Base-by-base conservation (phyloP, 2,888 invertebrate genomes). In the Zhuqinia jingwanae region DNA sequence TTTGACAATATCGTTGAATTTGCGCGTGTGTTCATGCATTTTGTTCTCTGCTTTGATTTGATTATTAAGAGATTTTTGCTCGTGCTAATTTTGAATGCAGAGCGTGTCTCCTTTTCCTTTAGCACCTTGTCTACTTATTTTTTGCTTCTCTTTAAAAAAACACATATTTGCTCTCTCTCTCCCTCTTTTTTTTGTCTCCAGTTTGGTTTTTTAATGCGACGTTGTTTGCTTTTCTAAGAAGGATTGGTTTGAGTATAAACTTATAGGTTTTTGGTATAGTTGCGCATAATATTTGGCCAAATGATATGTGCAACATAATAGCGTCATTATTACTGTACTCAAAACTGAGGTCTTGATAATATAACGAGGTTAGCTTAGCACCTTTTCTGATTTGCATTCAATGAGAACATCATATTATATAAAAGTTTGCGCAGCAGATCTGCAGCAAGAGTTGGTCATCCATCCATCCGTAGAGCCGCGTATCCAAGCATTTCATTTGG, bases 301-400 rank as follows among this genome's bases (percentile, higher is more conserved):
- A 56, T 56, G 8, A 47, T 47, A 56, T n/a, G 2, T 56, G 20
- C 20, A 17, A 56, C 20, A n/a, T 2, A 2, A 56, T 20, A 56
- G 56, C 27, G 30, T 50, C n/a, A 42, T 65, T 36, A 73, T 53
- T 25, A 27, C 50, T 42, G 63, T 20, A 56, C 45, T n/a, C n/a
- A n/a, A n/a, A n/a, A n/a, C 20, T 30, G 80, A 73, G 81, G 81
- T 70, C 56, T 81, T 81, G 81, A 73, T 36, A 36, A 42, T 17
- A 17, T 81, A 81, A 81, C 73, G 81, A 58, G 81, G 81, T 81
- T 81, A n/a, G n/a, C n/a, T n/a, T n/a, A 81, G 70, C 81, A 70
- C 81, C 53, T 80, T 80, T 53, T 73, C n/a, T 17, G 2, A 81
- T 70, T 81, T 80, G 47, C 80, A 81, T 81, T 73, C 20, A 65